Conservation (phyloP, 1,140 invertebrate species). For the Fragariocoptes setiger region DNA sequence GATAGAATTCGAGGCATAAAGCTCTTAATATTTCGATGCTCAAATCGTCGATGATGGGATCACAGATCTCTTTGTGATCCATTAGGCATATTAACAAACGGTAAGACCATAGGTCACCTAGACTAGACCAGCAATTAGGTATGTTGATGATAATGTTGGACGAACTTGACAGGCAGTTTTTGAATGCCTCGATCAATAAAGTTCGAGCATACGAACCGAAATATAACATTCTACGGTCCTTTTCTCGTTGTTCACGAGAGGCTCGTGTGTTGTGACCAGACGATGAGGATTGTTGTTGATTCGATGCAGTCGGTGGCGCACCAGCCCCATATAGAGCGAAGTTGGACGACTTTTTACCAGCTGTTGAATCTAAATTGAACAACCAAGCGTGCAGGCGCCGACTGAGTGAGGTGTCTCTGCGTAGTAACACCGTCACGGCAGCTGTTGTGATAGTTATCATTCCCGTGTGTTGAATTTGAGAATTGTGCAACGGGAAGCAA, state of each 20-base stretch:
- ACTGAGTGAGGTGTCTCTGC: slow-evolving; percentile 71
- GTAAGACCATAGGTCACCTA: slow-evolving; percentile 41
- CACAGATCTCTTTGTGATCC: slow-evolving; percentile 60
- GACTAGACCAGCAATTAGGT: slow-evolving; percentile 23
- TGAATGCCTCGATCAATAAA: slow-evolving; percentile 20
- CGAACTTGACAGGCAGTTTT: slow-evolving; percentile 17
- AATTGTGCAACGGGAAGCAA: slow-evolving; percentile 55
- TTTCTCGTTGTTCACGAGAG: slow-evolving; percentile 10
- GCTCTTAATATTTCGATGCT: slow-evolving; percentile 27
- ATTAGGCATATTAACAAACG: slow-evolving; percentile 50
- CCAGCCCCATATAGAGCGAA: background rate
- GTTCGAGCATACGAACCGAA: slow-evolving; percentile 38
- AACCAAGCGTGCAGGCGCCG: slow-evolving; percentile 51
- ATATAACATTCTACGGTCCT: slow-evolving; percentile 21
- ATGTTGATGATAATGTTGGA: slow-evolving; percentile 19
- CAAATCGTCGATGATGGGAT: slow-evolving; percentile 48
- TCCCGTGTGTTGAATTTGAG: slow-evolving; percentile 30
- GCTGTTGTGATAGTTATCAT: slow-evolving; percentile 42
- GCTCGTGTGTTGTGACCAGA: background rate
- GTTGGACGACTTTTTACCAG: background rate
- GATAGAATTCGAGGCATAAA: background rate
- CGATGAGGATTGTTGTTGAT: background rate
- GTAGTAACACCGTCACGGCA: slow-evolving; percentile 43
- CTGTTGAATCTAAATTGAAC: slow-evolving; percentile 27
- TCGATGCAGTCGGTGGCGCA: background rate